These are phyloP conservation scores for Steatocranus sp. DNA, from an alignment of 2,797 vertebrate genomes.

Conservation along the genomic window DNA sequence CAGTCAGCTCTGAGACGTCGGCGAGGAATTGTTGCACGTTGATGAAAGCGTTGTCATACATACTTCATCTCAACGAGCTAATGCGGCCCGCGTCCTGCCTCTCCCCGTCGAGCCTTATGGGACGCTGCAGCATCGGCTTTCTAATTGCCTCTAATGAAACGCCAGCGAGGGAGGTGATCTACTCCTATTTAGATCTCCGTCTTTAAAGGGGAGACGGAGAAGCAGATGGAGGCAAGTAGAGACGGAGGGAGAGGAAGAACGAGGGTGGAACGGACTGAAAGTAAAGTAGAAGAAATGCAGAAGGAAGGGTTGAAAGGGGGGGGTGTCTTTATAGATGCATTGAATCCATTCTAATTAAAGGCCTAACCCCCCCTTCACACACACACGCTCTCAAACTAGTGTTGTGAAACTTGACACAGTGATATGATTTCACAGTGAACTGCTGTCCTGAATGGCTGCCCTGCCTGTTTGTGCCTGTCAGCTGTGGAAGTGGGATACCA, in stretches of 20 bases:
- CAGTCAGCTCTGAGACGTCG: conserved; percentile 61
- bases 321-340: conserved; percentile 35
- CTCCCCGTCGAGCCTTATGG: conserved; percentile 62
- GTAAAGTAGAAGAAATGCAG: conserved; percentile 15
- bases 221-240: conserved; percentile 41
- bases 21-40: conserved; percentile 62
- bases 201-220: conserved; percentile 50
- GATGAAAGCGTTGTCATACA: conserved; percentile 75
- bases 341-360: conserved; percentile 49
- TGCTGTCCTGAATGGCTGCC: conserved; percentile 38
- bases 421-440: conserved; percentile 15
- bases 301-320: conserved; percentile 15
- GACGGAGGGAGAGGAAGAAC: conserved; percentile 6
- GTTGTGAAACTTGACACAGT: conserved; percentile 44
- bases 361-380: not conserved
- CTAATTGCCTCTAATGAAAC: conserved; percentile 78
- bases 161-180: conserved; percentile 67
- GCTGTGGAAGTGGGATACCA: not conserved
- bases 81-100: conserved; percentile 55
- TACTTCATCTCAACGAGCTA: conserved; percentile 70
- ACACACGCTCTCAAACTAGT: not conserved
- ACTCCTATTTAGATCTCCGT: conserved; percentile 63
- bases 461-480: conserved; percentile 22
- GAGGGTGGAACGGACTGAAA: not conserved
- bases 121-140: conserved; percentile 60